Evolutionary conservation across 2,888 invertebrate species (phyloP).

Genomic region (Pristionchus mayeri): DNA sequence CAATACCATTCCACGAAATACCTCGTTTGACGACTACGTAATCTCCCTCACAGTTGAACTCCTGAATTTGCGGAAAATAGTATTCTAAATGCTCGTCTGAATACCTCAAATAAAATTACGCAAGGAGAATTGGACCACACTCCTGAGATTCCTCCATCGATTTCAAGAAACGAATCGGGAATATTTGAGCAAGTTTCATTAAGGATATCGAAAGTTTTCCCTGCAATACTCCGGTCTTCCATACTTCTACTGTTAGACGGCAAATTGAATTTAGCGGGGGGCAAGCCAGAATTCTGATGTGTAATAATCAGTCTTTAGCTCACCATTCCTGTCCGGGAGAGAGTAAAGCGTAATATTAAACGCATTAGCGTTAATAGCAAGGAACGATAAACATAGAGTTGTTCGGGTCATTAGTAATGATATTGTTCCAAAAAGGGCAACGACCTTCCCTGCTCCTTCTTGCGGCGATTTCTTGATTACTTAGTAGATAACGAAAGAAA

Average conservation of each 20-base stretch:
- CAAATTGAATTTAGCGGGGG: too few species aligned
- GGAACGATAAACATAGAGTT: too few species aligned
- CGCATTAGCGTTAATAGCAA: neutral
- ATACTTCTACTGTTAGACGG: too few species aligned
- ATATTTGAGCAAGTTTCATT: neutral
- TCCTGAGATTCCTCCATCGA: neutral
- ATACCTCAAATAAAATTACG: neutral
- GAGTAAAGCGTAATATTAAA: neutral
- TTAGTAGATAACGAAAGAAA: neutral
- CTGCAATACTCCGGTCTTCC: too few species aligned
- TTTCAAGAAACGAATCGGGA: neutral
- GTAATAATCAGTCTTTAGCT: neutral
- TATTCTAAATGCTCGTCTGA: too few species aligned
- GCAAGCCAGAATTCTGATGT: neutral
- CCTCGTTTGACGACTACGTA: too few species aligned
- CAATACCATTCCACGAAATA: too few species aligned
- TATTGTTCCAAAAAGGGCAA: neutral
- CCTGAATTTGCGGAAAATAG: too few species aligned
- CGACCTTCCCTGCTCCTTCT: neutral
- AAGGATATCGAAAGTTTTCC: neutral
- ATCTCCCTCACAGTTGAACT: too few species aligned
- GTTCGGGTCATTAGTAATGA: too few species aligned
- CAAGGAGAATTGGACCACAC: neutral
- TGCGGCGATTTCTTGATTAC: neutral
- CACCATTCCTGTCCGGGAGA: neutral